Evolutionary conservation across 2,113 vertebrate genomes (phyloP).

Genomic region (Alosa alosa): DNA sequence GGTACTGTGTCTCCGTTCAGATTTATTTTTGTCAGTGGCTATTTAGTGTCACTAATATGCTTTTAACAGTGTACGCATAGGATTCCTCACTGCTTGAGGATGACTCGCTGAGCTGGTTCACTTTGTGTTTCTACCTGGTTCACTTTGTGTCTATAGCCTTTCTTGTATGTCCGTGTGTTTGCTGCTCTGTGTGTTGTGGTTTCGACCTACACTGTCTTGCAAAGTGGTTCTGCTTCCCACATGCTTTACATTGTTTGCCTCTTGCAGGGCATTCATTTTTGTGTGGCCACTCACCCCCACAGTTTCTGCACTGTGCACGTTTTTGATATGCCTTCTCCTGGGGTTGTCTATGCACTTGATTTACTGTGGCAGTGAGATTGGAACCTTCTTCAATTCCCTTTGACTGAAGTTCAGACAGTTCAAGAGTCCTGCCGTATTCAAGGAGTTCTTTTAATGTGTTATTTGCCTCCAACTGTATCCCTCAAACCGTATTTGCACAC

Average conservation of each 20-base stretch:
- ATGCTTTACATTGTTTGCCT: conserved; percentile 21
- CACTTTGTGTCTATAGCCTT: not conserved
- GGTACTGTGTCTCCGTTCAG: conserved; percentile 10
- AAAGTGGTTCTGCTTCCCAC: no score
- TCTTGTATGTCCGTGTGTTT: not conserved
- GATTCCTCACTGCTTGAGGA: no score
- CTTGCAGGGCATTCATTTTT: conserved; percentile 2
- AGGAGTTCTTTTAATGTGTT: not conserved
- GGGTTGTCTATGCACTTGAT: no score
- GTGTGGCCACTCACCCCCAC: conserved; percentile 19
- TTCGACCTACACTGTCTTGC: conserved; percentile 19
- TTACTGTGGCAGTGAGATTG: no score
- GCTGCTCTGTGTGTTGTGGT: not conserved
- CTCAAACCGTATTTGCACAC: conserved; percentile 1
- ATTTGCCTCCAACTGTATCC: not conserved
- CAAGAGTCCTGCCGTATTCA: not conserved
- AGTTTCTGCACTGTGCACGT: no score
- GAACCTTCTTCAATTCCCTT: not conserved
- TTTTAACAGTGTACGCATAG: not conserved
- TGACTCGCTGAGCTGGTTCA: no score
- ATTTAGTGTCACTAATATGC: not conserved
- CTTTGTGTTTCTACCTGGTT: no score
- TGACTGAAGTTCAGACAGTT: not conserved
- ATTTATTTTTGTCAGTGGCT: conserved; percentile 13
- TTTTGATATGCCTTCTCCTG: no score